Conservation (phyloP, 2,888 invertebrate genomes). For the Xestoiulus laeticollis region DNA sequence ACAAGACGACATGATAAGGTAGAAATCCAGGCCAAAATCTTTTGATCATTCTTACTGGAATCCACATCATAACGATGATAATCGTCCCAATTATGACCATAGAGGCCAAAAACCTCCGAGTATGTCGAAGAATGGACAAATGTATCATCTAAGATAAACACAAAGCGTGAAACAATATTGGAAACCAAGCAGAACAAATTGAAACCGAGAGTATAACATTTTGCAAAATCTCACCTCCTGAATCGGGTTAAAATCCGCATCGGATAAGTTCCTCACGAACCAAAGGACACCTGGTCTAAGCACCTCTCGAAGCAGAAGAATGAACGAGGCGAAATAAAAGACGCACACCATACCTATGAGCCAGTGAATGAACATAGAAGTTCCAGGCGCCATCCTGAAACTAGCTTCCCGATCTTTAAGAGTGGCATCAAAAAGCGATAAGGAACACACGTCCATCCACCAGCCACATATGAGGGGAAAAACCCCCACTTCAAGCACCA, state of each 20-base stretch:
- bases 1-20: slow-evolving; percentile 88
- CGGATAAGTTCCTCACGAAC: slow-evolving; percentile 97
- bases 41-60: slow-evolving; percentile 88
- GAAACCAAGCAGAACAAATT: slow-evolving; percentile 29
- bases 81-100: slow-evolving; percentile 96
- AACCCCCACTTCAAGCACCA: slow-evolving; percentile 96
- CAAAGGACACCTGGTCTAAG: slow-evolving; percentile 96
- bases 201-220: not conserved
- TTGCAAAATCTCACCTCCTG: slow-evolving; percentile 72
- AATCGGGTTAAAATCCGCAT: slow-evolving; percentile 99
- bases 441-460: slow-evolving; percentile 98
- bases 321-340: slow-evolving; percentile 98
- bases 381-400: slow-evolving; percentile 91
- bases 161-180: not conserved
- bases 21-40: slow-evolving; percentile 84
- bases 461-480: slow-evolving; percentile 97
- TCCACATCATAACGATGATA: slow-evolving; percentile 94
- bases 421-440: slow-evolving; percentile 90
- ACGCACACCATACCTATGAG: slow-evolving; percentile 98
- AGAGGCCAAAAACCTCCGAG: slow-evolving; percentile 88
- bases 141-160: slow-evolving; percentile 88
- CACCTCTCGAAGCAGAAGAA: slow-evolving; percentile 89
- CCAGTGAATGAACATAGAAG: slow-evolving; percentile 99
- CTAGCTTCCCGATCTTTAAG: slow-evolving; percentile 82
- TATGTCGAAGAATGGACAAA: slow-evolving; percentile 88